A percentile compares a stretch with the other conserved stretches of the same genome.
These are phyloP conservation scores for Cercopithecus petaurista DNA, from an alignment of 2,797 vertebrate species.

Conservation along the genomic window DNA sequence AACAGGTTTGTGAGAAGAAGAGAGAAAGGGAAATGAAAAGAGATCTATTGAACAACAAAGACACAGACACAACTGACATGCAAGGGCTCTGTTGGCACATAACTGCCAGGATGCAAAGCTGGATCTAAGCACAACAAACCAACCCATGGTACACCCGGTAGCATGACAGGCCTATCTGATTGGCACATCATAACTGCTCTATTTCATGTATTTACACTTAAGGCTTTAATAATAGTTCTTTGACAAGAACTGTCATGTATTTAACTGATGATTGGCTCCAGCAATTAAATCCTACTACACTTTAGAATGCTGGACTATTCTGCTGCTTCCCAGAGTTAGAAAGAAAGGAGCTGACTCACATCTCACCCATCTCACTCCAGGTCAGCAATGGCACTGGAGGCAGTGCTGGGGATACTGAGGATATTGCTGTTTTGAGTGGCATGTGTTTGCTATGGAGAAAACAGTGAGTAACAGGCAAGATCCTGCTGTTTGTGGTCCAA, in stretches of 20 bases:
- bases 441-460: background rate
- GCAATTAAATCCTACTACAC: conserved; percentile 45
- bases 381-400: background rate
- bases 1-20: conserved; percentile 15
- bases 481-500: background rate
- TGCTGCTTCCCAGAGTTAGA: background rate
- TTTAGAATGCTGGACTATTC: conserved; percentile 51
- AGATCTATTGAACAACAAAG: conserved; percentile 40
- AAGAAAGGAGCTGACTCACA: conserved; percentile 9
- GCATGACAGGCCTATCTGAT: conserved; percentile 46
- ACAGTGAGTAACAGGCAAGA: background rate
- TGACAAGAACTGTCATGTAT: conserved; percentile 47
- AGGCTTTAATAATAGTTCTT: conserved; percentile 55
- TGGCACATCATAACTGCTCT: conserved; percentile 38
- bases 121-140: conserved; percentile 50
- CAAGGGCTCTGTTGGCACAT: background rate
- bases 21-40: conserved; percentile 24
- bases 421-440: background rate
- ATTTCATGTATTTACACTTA: conserved; percentile 53
- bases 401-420: background rate
- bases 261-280: conserved; percentile 44
- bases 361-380: background rate
- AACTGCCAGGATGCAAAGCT: conserved; percentile 27
- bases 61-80: conserved; percentile 23
- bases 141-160: conserved; percentile 35